Conservation (phyloP, 2,113 vertebrate genomes). For the Myotis yumanensis region DNA sequence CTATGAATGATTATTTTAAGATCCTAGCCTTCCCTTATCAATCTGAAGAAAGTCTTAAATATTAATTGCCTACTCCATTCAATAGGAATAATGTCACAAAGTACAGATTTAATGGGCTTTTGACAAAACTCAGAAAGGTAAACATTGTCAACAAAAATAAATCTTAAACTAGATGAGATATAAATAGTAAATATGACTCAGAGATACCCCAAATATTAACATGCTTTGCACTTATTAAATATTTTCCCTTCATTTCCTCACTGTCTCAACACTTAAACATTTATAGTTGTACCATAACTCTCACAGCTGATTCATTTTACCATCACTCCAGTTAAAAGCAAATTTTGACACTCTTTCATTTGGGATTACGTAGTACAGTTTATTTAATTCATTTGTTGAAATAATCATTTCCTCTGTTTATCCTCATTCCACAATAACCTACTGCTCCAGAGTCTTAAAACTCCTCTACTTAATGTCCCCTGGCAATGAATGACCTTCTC, state of each 20-base stretch:
- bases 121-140: slow-evolving; percentile 43
- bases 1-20: slow-evolving; percentile 29
- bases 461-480: neutral
- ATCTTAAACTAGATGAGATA: slow-evolving; percentile 51
- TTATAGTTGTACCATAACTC: slow-evolving; percentile 5
- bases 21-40: neutral
- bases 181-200: slow-evolving; percentile 68
- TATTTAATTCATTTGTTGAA: slow-evolving; percentile 58
- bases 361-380: slow-evolving; percentile 30
- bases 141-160: slow-evolving; percentile 67
- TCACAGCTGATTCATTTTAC: neutral
- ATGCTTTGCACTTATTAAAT: slow-evolving; percentile 55
- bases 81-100: slow-evolving; percentile 27
- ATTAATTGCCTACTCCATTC: neutral
- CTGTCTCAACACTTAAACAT: slow-evolving; percentile 31
- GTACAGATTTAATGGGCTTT: neutral
- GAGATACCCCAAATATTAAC: slow-evolving; percentile 43
- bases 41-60: slow-evolving; percentile 35
- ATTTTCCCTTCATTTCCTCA: slow-evolving; percentile 37
- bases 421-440: slow-evolving; percentile 20
- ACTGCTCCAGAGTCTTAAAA: neutral
- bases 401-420: slow-evolving; percentile 53
- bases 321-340: neutral
- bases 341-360: slow-evolving; percentile 25
- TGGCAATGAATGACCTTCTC: slow-evolving; percentile 16